Conservation (phyloP, 2,888 invertebrate genomes). For the Seira ritae region DNA sequence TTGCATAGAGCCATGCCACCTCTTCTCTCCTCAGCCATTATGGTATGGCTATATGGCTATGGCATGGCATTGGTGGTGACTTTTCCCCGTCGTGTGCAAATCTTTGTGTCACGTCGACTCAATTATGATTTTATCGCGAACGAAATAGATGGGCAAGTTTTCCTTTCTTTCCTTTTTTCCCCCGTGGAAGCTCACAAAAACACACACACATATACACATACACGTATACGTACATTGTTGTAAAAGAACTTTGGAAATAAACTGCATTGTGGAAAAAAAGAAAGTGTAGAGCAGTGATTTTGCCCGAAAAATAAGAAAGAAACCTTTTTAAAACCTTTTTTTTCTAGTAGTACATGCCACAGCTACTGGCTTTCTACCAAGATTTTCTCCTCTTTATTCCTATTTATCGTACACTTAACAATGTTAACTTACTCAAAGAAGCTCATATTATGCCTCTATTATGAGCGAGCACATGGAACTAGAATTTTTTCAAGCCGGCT, state of each 20-base stretch:
- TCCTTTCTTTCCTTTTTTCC: slow-evolving; percentile 73
- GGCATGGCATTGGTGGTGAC: slow-evolving; percentile 33
- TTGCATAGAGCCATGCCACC: neutral
- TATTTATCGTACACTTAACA: slow-evolving; percentile 11
- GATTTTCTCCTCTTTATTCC: slow-evolving; percentile 11
- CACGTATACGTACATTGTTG: slow-evolving; percentile 18
- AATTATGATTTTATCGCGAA: slow-evolving; percentile 74
- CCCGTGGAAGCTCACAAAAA: slow-evolving; percentile 40
- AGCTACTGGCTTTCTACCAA: slow-evolving; percentile 5
- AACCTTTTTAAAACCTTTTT: neutral
- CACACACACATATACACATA: slow-evolving; percentile 36
- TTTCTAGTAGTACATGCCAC: neutral
- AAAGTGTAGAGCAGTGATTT: neutral
- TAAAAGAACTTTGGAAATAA: neutral
- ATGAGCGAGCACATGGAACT: slow-evolving; percentile 6
- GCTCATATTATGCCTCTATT: neutral
- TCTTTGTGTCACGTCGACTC: slow-evolving; percentile 74
- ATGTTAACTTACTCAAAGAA: slow-evolving; percentile 1
- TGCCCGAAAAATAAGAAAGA: neutral
- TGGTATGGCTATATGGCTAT: neutral
- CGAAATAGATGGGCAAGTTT: slow-evolving; percentile 74
- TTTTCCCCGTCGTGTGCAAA: slow-evolving; percentile 72
- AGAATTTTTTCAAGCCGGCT: slow-evolving; percentile 3
- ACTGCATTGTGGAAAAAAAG: neutral
- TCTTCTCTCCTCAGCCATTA: neutral